These are phyloP conservation scores for Microctonus hyperodae DNA, from an alignment of 2,888 invertebrate genomes.

Conservation along the genomic window DNA sequence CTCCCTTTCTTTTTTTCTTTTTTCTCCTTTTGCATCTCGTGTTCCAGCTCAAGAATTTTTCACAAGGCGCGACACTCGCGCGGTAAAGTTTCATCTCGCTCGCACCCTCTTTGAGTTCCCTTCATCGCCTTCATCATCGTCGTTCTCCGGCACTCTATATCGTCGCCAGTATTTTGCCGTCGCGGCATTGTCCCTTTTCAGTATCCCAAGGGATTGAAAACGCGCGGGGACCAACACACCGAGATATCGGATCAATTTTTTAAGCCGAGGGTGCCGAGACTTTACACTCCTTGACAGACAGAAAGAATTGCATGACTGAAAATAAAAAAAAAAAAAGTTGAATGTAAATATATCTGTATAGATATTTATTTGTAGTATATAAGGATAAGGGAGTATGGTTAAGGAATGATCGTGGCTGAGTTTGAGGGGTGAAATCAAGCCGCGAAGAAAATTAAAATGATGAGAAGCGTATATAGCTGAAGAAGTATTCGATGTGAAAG, in stretches of 20 bases:
- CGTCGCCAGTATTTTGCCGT: constrained; percentile 25
- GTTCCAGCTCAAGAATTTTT: constrained; percentile 31
- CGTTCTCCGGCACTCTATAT: neutral
- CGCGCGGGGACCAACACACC: constrained; percentile 55
- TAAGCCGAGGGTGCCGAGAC: constrained; percentile 62
- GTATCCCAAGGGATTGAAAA: constrained; percentile 55
- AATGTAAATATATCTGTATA: constrained; percentile 27
- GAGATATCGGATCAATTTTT: constrained; percentile 64
- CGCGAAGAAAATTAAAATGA: constrained; percentile 63
- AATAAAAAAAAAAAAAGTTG: constrained; percentile 27
- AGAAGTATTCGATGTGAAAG: constrained; percentile 38
- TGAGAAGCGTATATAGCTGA: constrained; percentile 52
- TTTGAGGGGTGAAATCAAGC: constrained; percentile 58
- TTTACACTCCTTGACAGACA: constrained; percentile 59
- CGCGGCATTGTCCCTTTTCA: constrained; percentile 58
- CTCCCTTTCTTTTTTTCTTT: constrained; percentile 22
- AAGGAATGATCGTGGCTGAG: constrained; percentile 25
- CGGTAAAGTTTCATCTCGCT: constrained; percentile 16
- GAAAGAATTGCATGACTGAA: constrained; percentile 25
- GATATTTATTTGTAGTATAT: constrained; percentile 21
- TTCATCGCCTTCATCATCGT: constrained; percentile 30
- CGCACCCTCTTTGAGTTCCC: constrained; percentile 26
- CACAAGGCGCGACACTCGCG: constrained; percentile 9
- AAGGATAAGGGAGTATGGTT: constrained; percentile 30
- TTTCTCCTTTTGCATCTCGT: constrained; percentile 20